Evolutionary conservation across 2,113 vertebrate genomes (phyloP).

Genomic region (Axis porcinus): DNA sequence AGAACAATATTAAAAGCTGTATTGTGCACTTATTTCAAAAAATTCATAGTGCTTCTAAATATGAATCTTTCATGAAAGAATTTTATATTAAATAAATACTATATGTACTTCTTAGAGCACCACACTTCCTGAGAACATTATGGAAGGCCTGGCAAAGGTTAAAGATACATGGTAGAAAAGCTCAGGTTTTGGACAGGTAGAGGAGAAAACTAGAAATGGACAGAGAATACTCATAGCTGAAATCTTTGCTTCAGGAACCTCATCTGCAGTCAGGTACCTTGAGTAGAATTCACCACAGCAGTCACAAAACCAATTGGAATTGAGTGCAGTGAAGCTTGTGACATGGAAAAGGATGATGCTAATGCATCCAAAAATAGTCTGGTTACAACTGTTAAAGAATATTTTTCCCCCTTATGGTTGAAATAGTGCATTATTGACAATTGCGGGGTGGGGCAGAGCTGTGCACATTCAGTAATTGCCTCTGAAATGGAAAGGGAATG

Average conservation of each 20-base stretch:
- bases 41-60: background rate
- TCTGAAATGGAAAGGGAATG: slow-evolving; percentile 62
- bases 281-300: background rate
- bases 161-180: background rate
- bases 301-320: background rate
- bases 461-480: slow-evolving; percentile 58
- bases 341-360: slow-evolving; percentile 17
- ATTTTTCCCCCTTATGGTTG: background rate
- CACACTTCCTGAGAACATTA: background rate
- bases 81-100: background rate
- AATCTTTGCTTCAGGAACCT: background rate
- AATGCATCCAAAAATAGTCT: slow-evolving; percentile 30
- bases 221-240: background rate
- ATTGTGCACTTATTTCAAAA: background rate
- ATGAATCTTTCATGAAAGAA: background rate
- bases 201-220: background rate
- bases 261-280: background rate
- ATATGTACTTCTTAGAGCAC: background rate
- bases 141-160: background rate
- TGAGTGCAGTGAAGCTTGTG: slow-evolving; percentile 36
- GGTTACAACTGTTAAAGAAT: background rate
- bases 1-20: background rate
- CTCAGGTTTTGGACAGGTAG: background rate
- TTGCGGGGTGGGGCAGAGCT: slow-evolving; percentile 56
- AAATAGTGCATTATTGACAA: slow-evolving; percentile 59